Evolutionary conservation across 2,113 vertebrate genomes (phyloP).

Genomic region (Dromiciops gliroides): DNA sequence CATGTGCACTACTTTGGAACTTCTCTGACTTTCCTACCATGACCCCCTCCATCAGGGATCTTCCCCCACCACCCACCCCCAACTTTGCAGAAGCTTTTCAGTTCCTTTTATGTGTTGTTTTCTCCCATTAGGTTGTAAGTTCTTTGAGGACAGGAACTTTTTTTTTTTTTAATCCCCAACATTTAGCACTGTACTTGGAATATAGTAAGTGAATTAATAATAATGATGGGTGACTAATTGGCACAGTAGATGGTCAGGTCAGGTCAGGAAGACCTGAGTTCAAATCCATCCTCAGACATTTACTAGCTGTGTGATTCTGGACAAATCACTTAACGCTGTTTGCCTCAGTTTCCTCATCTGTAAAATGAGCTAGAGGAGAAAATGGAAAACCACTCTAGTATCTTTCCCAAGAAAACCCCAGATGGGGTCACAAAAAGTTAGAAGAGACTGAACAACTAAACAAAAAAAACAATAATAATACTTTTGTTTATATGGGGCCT

Average conservation of each 20-base stretch:
- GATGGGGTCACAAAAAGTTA: too few species aligned
- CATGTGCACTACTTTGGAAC: background rate
- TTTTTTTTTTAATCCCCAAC: background rate
- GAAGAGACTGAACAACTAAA: too few species aligned
- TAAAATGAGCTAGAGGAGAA: too few species aligned
- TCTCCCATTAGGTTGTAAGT: background rate
- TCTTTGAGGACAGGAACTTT: background rate
- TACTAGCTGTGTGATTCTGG: background rate
- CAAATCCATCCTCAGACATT: background rate
- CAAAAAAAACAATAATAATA: too few species aligned
- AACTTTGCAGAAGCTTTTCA: too few species aligned
- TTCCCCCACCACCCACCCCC: background rate
- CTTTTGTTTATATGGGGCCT: background rate
- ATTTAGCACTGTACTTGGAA: background rate
- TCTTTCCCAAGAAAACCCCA: too few species aligned
- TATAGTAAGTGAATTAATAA: background rate
- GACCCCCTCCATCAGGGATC: background rate
- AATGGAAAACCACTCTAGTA: too few species aligned
- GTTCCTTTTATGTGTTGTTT: background rate
- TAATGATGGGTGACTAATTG: too few species aligned
- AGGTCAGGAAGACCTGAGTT: background rate
- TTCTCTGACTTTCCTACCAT: background rate
- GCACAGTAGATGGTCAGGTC: background rate
- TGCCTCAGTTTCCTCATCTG: too few species aligned
- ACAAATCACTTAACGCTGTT: too few species aligned